These are phyloP conservation scores for Oxystoma pomonae DNA, from an alignment of 2,888 invertebrate species.

Conservation along the genomic window DNA sequence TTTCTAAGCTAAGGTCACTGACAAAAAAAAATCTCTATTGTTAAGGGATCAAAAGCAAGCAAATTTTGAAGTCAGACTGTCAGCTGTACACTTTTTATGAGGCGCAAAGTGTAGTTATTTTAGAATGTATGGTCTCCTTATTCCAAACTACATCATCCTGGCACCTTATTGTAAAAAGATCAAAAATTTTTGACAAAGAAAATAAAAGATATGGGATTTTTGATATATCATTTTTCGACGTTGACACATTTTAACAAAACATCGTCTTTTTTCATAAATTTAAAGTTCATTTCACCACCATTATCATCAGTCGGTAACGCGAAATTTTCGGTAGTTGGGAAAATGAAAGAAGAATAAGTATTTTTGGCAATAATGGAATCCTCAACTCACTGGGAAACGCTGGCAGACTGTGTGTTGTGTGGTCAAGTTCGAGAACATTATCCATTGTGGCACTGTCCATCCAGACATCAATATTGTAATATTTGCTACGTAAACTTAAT, in stretches of 20 bases:
- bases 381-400: slow-evolving; percentile 26
- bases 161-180: too few species aligned
- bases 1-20: too few species aligned
- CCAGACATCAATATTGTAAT: slow-evolving; percentile 39
- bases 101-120: too few species aligned
- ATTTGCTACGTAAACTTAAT: slow-evolving; percentile 37
- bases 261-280: slow-evolving; percentile 3
- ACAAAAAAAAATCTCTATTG: too few species aligned
- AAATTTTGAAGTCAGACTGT: too few species aligned
- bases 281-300: slow-evolving; percentile 2
- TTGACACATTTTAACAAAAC: background rate
- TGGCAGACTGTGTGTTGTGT: slow-evolving; percentile 37
- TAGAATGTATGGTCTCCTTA: too few species aligned
- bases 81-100: too few species aligned
- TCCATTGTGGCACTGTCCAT: slow-evolving; percentile 39
- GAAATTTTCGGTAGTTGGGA: slow-evolving; percentile 21
- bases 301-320: slow-evolving; percentile 8
- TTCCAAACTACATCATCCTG: too few species aligned
- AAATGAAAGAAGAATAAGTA: slow-evolving; percentile 11
- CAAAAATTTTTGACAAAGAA: too few species aligned
- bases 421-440: slow-evolving; percentile 36
- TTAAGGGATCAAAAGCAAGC: too few species aligned
- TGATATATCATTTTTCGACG: background rate
- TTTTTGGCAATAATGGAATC: slow-evolving; percentile 25
- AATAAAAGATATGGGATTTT: too few species aligned